These are phyloP conservation scores for Oxyruncus cristatus DNA, from an alignment of 2,113 vertebrate genomes.

Conservation along the genomic window DNA sequence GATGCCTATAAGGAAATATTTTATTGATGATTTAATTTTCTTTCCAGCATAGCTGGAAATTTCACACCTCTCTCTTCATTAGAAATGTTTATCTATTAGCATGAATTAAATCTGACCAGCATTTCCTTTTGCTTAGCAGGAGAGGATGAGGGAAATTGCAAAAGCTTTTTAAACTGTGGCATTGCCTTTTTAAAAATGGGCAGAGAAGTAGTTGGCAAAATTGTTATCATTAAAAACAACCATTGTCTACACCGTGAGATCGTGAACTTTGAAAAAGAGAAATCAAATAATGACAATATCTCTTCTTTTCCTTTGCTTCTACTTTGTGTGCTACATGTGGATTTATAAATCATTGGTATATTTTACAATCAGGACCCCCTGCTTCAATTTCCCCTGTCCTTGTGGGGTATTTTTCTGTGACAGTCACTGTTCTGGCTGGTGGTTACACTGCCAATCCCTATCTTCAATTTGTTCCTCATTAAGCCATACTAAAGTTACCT, in stretches of 20 bases:
- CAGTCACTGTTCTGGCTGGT: neutral
- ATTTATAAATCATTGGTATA: neutral
- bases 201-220: neutral
- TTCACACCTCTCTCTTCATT: neutral
- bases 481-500: neutral
- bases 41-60: neutral
- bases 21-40: neutral
- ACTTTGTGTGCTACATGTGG: neutral
- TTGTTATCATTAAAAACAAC: neutral
- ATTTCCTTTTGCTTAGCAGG: neutral
- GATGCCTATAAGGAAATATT: neutral
- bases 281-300: neutral
- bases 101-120: neutral
- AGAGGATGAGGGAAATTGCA: neutral
- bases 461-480: neutral
- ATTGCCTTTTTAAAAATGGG: neutral
- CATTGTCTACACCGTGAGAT: neutral
- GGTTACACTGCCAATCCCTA: neutral
- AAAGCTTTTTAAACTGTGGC: neutral
- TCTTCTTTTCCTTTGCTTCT: neutral
- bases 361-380: neutral
- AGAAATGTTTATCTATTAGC: neutral
- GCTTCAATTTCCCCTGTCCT: accelerated
- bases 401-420: accelerated
- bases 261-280: neutral